These are phyloP conservation scores for Habrosyne pyritoides DNA, from an alignment of 2,888 invertebrate genomes.

Conservation along the genomic window DNA sequence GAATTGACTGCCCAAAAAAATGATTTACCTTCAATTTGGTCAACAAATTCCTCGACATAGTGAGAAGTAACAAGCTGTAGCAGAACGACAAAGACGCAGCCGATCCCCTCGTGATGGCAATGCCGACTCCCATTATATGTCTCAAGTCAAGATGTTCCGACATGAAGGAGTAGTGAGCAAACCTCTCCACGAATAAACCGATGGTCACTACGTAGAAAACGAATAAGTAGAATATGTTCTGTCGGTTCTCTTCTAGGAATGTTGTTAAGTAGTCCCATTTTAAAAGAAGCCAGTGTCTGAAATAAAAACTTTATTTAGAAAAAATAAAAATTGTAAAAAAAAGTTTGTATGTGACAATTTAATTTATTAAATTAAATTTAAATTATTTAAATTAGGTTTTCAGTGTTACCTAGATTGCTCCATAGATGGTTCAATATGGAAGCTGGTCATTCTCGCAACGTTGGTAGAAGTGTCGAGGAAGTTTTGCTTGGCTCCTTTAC, in stretches of 20 bases:
- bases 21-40: constrained; percentile 91
- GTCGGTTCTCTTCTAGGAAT: constrained; percentile 96
- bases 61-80: constrained; percentile 94
- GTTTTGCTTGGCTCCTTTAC: constrained; percentile 97
- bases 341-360: neutral
- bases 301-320: constrained; percentile 24
- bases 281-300: constrained; percentile 87
- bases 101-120: constrained; percentile 96
- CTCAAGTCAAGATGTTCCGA: constrained; percentile 97
- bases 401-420: constrained; percentile 83
- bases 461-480: constrained; percentile 97
- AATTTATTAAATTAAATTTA: neutral
- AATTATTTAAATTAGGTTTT: neutral
- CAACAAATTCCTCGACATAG: constrained; percentile 95
- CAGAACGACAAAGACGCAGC: constrained; percentile 97
- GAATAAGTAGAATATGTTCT: constrained; percentile 97
- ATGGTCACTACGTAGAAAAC: constrained; percentile 97
- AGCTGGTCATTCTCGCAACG: constrained; percentile 97
- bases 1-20: too few relatives aligned
- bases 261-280: constrained; percentile 95
- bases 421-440: constrained; percentile 92
- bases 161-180: constrained; percentile 98
- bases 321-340: neutral
- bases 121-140: constrained; percentile 98
- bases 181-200: constrained; percentile 96